phyloP scores from a whole-genome alignment of 2,888 invertebrate genomes.

The Tuberolachnus salignus region DNA sequence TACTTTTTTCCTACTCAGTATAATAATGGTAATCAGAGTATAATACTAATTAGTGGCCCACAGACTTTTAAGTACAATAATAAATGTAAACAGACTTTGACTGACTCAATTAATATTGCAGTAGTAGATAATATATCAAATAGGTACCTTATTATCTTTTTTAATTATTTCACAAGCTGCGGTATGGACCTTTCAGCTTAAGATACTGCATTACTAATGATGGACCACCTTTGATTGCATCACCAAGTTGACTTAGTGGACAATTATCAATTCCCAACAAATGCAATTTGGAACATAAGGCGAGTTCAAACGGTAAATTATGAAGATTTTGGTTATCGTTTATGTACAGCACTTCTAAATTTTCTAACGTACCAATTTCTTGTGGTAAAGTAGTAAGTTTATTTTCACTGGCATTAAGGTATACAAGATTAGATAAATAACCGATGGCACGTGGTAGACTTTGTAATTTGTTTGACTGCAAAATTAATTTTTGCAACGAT shows the following conservation, averaged over 20 bases:
- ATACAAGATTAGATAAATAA: conserved; percentile 87
- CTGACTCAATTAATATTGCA: conserved; percentile 12
- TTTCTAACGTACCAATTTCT: conserved; percentile 96
- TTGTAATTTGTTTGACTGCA: conserved; percentile 95
- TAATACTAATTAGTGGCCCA: conserved; percentile 26
- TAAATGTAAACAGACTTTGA: conserved; percentile 15
- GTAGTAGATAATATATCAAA: conserved; percentile 4
- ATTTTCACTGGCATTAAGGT: conserved; percentile 94
- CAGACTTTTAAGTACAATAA: conserved; percentile 2
- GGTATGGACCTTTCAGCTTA: conserved; percentile 85
- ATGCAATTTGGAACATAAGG: conserved; percentile 93
- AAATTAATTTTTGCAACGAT: conserved; percentile 89
- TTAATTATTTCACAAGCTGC: conserved; percentile 36
- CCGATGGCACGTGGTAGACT: conserved; percentile 94
- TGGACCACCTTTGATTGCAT: conserved; percentile 95
- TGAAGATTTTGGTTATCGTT: conserved; percentile 97
- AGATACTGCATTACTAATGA: conserved; percentile 97
- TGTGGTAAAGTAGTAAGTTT: conserved; percentile 92
- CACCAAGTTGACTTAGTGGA: conserved; percentile 95
- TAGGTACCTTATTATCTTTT: background rate
- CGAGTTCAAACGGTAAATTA: conserved; percentile 96
- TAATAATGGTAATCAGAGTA: conserved; percentile 5
- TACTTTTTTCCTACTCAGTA: background rate
- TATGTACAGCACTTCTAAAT: conserved; percentile 92
- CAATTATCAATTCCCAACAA: conserved; percentile 99